Evolutionary conservation across 2,888 invertebrate species (phyloP).

Genomic region (Pachliopta kotzebuea): DNA sequence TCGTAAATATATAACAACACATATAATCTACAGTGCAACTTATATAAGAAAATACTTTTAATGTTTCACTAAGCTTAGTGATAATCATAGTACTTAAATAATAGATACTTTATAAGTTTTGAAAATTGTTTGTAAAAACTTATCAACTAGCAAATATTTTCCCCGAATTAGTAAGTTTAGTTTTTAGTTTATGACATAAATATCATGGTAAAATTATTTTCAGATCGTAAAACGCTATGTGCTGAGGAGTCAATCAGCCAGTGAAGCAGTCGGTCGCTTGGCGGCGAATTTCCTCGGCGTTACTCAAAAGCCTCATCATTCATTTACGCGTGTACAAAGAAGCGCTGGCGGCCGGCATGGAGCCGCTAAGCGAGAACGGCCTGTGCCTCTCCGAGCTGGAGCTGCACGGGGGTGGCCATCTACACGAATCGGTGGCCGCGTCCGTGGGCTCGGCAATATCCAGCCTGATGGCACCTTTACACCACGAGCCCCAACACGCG

Average conservation of each 20-base stretch:
- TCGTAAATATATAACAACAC: too few species aligned
- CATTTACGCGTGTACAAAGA: slow-evolving; percentile 80
- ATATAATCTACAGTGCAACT: too few species aligned
- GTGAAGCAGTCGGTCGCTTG: slow-evolving; percentile 30
- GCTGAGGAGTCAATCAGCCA: slow-evolving; percentile 13
- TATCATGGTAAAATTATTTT: neutral
- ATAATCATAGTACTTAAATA: too few species aligned
- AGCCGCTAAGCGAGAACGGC: slow-evolving; percentile 85
- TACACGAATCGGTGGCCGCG: slow-evolving; percentile 76
- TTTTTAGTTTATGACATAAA: too few species aligned
- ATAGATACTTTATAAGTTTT: too few species aligned
- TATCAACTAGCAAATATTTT: too few species aligned
- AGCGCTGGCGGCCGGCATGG: slow-evolving; percentile 84
- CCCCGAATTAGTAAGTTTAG: too few species aligned
- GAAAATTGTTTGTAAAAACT: too few species aligned
- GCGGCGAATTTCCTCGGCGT: slow-evolving; percentile 43
- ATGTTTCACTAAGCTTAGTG: too few species aligned
- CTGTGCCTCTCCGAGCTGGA: slow-evolving; percentile 88
- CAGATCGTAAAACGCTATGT: slow-evolving; percentile 21
- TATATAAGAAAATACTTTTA: too few species aligned
- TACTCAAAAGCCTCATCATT: slow-evolving; percentile 66
- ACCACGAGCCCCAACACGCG: slow-evolving; percentile 80
- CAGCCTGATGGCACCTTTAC: slow-evolving; percentile 77
- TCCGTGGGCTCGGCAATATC: slow-evolving; percentile 78
- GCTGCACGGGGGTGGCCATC: slow-evolving; percentile 72